Conservation (phyloP, 2,113 vertebrate species). For the human region DNA sequence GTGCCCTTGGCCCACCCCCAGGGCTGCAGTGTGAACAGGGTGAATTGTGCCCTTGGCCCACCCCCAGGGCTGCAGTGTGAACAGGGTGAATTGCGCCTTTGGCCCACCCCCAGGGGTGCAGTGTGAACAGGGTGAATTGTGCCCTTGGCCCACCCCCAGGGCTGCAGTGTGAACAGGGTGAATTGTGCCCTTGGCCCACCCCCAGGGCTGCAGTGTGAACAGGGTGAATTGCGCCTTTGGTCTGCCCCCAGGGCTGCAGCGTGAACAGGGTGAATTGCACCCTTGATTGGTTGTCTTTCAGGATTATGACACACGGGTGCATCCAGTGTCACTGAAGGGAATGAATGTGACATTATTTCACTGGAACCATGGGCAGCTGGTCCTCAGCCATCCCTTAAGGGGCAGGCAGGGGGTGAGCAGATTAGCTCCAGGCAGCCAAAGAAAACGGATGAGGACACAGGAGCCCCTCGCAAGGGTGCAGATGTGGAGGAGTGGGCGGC, state of each 20-base stretch:
- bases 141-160: neutral
- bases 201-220: constrained; percentile 61
- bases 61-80: constrained; percentile 50
- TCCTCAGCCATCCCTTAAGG: neutral
- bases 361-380: neutral
- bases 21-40: constrained; percentile 52
- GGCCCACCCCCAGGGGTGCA: neutral
- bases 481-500: neutral
- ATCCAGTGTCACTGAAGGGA: neutral
- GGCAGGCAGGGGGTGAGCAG: neutral
- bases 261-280: constrained; percentile 70
- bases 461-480: neutral
- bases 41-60: neutral
- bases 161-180: constrained; percentile 67
- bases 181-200: neutral
- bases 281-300: constrained; percentile 64
- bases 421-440: neutral
- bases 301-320: neutral
- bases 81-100: constrained; percentile 55
- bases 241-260: constrained; percentile 36
- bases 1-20: neutral
- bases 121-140: constrained; percentile 68
- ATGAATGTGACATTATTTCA: constrained; percentile 51
- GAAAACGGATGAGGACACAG: neutral
- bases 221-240: constrained; percentile 43